These are phyloP conservation scores for Trachemys scripta DNA, from an alignment of 2,113 vertebrate species.

Conservation along the genomic window DNA sequence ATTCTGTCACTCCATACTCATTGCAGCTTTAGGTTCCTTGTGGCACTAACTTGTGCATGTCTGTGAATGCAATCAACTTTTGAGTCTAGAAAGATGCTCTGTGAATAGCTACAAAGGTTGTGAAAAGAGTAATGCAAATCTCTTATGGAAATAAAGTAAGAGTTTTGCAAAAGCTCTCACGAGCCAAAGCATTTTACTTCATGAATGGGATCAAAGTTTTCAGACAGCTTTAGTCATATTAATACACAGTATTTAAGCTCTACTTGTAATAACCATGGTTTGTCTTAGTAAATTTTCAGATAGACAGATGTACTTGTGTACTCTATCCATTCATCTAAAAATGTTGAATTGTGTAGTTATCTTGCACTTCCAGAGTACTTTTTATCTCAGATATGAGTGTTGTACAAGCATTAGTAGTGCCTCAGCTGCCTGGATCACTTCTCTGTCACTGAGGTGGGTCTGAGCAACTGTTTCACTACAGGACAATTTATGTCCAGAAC, in stretches of 20 bases:
- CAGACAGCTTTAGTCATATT: not conserved
- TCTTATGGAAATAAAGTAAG: constrained; percentile 26
- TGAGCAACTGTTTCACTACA: not conserved
- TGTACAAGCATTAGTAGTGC: rapidly evolving
- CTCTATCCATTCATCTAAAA: not conserved
- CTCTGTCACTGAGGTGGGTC: not conserved
- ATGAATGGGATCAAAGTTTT: not conserved
- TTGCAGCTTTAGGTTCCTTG: not conserved
- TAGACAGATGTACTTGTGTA: not conserved
- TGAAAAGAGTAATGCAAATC: not conserved
- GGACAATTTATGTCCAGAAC: not conserved
- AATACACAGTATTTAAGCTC: not conserved
- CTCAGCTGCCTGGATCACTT: not conserved
- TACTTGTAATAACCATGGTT: not conserved
- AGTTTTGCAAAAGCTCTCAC: not conserved
- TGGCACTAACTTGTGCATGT: not conserved
- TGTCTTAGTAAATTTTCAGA: not conserved
- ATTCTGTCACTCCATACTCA: not conserved
- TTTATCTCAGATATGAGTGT: not conserved
- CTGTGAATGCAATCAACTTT: constrained; percentile 4
- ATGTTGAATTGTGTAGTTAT: not conserved
- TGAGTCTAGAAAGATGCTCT: not conserved
- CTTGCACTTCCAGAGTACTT: not conserved
- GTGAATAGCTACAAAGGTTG: not conserved
- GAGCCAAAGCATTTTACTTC: not conserved